Evolutionary conservation across 2,888 invertebrate species (phyloP), one percentile per base, ranked within the genome.

Genomic region (Trachelus iudaicus): DNA sequence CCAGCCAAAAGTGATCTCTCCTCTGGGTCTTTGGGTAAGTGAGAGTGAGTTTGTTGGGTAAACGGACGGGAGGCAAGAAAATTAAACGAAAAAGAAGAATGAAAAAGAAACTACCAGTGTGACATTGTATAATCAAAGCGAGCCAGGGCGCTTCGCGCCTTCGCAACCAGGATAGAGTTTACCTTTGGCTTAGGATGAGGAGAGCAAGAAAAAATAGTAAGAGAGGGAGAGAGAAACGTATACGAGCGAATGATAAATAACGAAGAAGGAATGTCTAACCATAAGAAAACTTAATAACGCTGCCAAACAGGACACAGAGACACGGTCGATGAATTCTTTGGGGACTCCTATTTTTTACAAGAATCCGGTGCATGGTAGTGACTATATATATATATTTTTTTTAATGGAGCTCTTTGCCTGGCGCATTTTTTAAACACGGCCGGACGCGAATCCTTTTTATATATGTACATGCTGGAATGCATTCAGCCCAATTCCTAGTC

Each of bases 1-100:
- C 40, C 15, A 76, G 74, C 69, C 40, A 76, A 68, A 82, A 80
- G 75, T 83, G 80, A 83, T 79, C 79, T 56, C 76, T 77, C 35
- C 69, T 73, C 33, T 75, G 80, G 56, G 75, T 73, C 79, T 79
- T 77, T 79, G 76, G 80, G 81, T 79, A 82, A 81, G 80, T 79
- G 74, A 79, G 73, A 33, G 76, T 74, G 37, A 40, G 56, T 56
- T 56, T 56, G 23, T 56, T 56, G 56, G 56, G 23, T 56, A 15
- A 23, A 2, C 23, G 56, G 56, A 56, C 56, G 56, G 9, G 56
- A 56, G 23, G 23, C 6, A 23, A 56, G 23, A 56, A 23, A 56
- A 56, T 56, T 56, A 56, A 56, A 56, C 6, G 56, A 56, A 15
- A 56, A 40, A 4, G 37, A 37, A 35, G 35, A 35, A 12, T 35